Conservation (phyloP, 1,140 invertebrate genomes). For the Neelides sp. region DNA sequence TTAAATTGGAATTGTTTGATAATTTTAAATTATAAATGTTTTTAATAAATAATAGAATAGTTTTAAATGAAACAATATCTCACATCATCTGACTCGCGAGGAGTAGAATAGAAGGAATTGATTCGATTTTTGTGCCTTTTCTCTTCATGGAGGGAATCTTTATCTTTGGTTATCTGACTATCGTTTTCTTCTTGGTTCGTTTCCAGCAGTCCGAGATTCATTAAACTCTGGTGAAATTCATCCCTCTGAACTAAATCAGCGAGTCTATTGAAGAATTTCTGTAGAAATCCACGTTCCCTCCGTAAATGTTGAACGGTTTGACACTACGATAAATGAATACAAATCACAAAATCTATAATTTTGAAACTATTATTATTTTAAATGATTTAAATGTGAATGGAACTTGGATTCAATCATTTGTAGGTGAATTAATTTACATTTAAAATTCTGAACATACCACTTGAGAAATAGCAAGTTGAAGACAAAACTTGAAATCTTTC, state of each 20-base stretch:
- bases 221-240: constrained; percentile 45
- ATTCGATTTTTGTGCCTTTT: constrained; percentile 1
- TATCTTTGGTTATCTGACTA: not conserved
- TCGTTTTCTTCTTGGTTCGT: not conserved
- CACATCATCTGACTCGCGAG: constrained; percentile 7
- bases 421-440: not conserved
- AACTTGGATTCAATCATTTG: no score
- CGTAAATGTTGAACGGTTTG: constrained; percentile 27
- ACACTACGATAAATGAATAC: constrained; percentile 18
- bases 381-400: not conserved
- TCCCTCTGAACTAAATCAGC: constrained; percentile 47
- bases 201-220: constrained; percentile 42
- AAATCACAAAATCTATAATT: not conserved
- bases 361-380: constrained; percentile 2
- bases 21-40: not conserved
- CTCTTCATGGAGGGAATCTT: not conserved
- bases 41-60: constrained; percentile 6
- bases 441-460: constrained; percentile 41
- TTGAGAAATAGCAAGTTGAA: constrained; percentile 54
- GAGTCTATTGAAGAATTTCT: constrained; percentile 31
- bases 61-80: no score
- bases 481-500: constrained; percentile 56
- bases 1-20: not conserved
- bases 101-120: constrained; percentile 6
- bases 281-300: constrained; percentile 19